Evolutionary conservation across 35 echinoderm and acorn worm species (phyloP), one percentile per base, ranked within the genome.

Genomic region (Apostichopus parvimensis): DNA sequence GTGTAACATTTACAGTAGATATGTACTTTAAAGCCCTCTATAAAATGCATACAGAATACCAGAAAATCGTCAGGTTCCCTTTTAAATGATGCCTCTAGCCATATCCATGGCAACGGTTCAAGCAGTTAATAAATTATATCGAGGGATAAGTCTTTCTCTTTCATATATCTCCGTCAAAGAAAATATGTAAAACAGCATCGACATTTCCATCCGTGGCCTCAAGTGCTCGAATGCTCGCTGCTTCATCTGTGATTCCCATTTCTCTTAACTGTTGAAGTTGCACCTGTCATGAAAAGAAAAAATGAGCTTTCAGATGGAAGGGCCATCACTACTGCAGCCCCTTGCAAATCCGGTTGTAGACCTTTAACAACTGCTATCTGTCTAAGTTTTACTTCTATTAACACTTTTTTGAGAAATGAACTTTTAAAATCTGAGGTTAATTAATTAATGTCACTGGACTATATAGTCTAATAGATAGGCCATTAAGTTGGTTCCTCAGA

Each of bases 221-320:
- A 3, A 99, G 91, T 61, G 97, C 97, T 59, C 95, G 68, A 9
- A 94, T 81, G 90, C 91, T 96, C 28, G 71, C 77, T 12, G 79
- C 72, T 80, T 99, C 97, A 77, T 99, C 95, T 54, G 87, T 89
- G 45, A 99, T 92, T 61, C 97, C 97, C 97, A 99, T 99, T 76
- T 94, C 93, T 17, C 97, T 83, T 10, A 99, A 89, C 18, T 95
- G 95, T 78, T 96, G 91, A 58, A 99, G 72, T 79, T 99, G 95
- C 2, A 57, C 79, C 97, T 99, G 91, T 20, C 75, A 87, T 54
- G 12, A 53, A 78, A 10, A 72, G 82, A 88, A 24, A 90, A 90
- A 65, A 58, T 59, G 58, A 12, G 12, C 12, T 8, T 9, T 61
- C 12, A 61, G 12, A 61, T 61, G 34, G 34, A 45, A 45, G 2